Base-by-base conservation (phyloP, 2,797 vertebrate species). In the Coluber constrictor region DNA sequence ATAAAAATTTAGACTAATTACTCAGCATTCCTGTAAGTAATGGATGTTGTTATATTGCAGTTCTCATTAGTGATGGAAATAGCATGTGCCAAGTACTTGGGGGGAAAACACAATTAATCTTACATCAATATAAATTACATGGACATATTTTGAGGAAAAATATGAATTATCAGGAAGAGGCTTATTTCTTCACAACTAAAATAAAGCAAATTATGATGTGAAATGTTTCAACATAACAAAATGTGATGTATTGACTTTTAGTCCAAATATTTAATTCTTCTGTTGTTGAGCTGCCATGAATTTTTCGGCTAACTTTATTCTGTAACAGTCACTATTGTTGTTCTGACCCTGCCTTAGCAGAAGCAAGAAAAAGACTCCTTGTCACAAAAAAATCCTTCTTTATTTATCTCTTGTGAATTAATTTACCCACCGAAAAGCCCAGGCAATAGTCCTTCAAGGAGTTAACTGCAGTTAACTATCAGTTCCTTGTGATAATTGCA, bases 1-100 rank as follows among this genome's bases (percentile, higher is more conserved):
- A 57, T 79, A 91, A 27, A 86, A 18, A 29, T 18, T 27, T 92
- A 91, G 54, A 89, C 55, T 90, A 93, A 95, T 95, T 89, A 94
- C 87, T 23, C 37, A 90, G 66, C 91, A 90, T 86, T 60, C 92
- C 93, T 93, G 66, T 90, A 96, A 96, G 83, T 74, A 90, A 94
- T 94, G 90, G 29, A 61, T 51, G 92, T 60, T 0, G 37, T 91
- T 60, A 86, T 66, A 83, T 6, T 23, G 54, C 86, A 47, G 60
- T 93, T 93, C 13, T 87, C 90, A 90, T 92, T 93, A 95, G 92
- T 61, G 79, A 89, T 12, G 86, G 27, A 89, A 57, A 47, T 63
- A 66, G 74, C 27, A 54, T 13, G 18, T 56, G 74, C 70, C 18
- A 93, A 70, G n/a, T 37, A 86, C 10, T 88, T 94, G 37, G 37